These are phyloP conservation scores for Torymus tubicola DNA, from an alignment of 2,888 invertebrate genomes.

Conservation along the genomic window DNA sequence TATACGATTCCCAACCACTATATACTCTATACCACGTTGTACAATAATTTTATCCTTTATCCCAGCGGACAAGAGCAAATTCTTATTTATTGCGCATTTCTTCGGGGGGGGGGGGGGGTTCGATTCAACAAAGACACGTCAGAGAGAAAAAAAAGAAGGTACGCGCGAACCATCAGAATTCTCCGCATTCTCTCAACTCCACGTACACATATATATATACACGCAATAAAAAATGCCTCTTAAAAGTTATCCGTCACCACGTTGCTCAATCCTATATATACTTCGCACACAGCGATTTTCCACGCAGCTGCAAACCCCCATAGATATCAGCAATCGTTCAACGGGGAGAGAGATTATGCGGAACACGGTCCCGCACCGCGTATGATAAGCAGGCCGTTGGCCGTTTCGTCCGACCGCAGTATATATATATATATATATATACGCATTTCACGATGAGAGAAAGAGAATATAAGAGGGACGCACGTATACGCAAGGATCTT, in stretches of 20 bases:
- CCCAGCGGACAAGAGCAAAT: slow-evolving; percentile 49
- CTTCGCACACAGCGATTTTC: slow-evolving; percentile 38
- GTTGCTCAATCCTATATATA: slow-evolving; percentile 55
- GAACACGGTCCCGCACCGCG: slow-evolving; percentile 57
- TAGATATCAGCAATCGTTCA: background rate
- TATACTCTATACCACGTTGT: background rate
- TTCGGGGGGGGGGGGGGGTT: slow-evolving; percentile 17
- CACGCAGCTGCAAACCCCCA: background rate
- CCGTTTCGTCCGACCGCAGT: slow-evolving; percentile 69
- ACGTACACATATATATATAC: background rate
- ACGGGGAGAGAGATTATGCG: slow-evolving; percentile 54
- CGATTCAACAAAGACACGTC: background rate
- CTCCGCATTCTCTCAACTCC: background rate
- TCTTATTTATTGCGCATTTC: slow-evolving; percentile 56
- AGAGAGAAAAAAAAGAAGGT: background rate
- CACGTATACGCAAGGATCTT: slow-evolving; percentile 57
- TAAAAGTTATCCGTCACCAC: slow-evolving; percentile 57
- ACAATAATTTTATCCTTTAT: slow-evolving; percentile 45
- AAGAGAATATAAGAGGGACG: slow-evolving; percentile 58
- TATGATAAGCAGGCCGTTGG: slow-evolving; percentile 72
- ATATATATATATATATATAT: too few species aligned
- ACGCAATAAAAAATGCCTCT: slow-evolving; percentile 52
- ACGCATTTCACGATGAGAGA: slow-evolving; percentile 72
- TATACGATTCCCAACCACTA: slow-evolving; percentile 22
- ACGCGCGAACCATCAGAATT: slow-evolving; percentile 20